These are phyloP conservation scores for Vannuccia rotundouncinata DNA, from an alignment of 2,888 invertebrate genomes.

Conservation along the genomic window DNA sequence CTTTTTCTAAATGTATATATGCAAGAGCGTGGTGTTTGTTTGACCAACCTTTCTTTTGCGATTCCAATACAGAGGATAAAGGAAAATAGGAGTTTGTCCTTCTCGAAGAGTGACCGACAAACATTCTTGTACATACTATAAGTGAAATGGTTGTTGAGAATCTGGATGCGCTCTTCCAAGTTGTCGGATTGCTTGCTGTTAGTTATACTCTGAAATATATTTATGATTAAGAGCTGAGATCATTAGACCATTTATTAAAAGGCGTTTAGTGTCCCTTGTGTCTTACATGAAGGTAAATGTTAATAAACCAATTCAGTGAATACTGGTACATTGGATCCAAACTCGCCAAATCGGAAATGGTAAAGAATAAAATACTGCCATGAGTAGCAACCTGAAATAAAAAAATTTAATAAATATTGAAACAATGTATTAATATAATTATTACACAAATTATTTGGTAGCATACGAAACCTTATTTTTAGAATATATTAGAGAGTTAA, in stretches of 20 bases:
- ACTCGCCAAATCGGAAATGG: conserved; percentile 76
- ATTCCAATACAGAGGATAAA: conserved; percentile 55
- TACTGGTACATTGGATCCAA: conserved; percentile 94
- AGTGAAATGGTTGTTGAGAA: conserved; percentile 57
- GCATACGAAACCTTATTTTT: background rate
- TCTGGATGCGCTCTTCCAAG: conserved; percentile 57
- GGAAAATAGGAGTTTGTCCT: conserved; percentile 56
- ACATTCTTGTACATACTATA: conserved; percentile 61
- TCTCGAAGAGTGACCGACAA: conserved; percentile 58
- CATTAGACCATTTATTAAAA: background rate
- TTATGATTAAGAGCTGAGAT: background rate
- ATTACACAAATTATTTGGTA: background rate
- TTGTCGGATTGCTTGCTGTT: conserved; percentile 67
- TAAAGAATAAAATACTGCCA: conserved; percentile 72
- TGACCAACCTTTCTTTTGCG: conserved; percentile 49
- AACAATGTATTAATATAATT: background rate
- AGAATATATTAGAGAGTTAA: too few species aligned
- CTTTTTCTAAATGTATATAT: too few species aligned
- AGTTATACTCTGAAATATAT: conserved; percentile 64
- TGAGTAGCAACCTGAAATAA: conserved; percentile 52
- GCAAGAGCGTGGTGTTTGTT: too few species aligned
- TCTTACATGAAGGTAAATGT: conserved; percentile 66
- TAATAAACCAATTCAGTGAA: conserved; percentile 82
- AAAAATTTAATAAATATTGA: conserved; percentile 33
- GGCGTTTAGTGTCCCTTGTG: background rate